Percentiles rank a stretch among this genome's conserved stretches.
phyloP scores from a whole-genome alignment of 2,888 invertebrate species.

The Eretmocerus hayati region DNA sequence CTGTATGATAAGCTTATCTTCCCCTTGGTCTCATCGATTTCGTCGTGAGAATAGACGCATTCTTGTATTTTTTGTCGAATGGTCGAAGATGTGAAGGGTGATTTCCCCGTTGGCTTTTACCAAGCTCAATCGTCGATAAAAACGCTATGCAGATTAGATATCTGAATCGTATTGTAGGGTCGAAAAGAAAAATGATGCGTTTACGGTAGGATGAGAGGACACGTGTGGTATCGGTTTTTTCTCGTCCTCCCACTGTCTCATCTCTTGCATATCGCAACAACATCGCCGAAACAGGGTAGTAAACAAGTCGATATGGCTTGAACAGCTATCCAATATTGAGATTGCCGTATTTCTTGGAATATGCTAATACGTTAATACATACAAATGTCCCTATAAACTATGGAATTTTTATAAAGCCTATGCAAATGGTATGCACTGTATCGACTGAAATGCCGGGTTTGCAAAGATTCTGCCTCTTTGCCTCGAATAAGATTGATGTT shows the following conservation, averaged over 20 bases:
- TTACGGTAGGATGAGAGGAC: slow-evolving; percentile 30
- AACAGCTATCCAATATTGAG: slow-evolving; percentile 45
- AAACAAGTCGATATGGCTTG: slow-evolving; percentile 41
- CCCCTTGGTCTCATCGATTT: too few species aligned
- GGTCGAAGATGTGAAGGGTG: too few species aligned
- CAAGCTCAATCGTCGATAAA: slow-evolving; percentile 23
- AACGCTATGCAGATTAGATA: slow-evolving; percentile 29
- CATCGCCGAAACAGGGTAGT: slow-evolving; percentile 31
- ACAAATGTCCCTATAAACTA: slow-evolving; percentile 47
- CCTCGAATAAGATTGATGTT: too few species aligned
- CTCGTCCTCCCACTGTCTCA: slow-evolving; percentile 14
- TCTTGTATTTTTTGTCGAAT: too few species aligned
- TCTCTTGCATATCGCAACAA: slow-evolving; percentile 23
- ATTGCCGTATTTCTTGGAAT: slow-evolving; percentile 46
- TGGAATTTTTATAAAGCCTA: slow-evolving; percentile 48
- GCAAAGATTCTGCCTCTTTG: background rate
- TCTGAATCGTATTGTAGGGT: slow-evolving; percentile 25
- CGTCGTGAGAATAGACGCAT: too few species aligned
- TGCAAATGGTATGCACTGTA: slow-evolving; percentile 43
- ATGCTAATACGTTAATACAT: slow-evolving; percentile 48
- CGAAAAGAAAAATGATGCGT: slow-evolving; percentile 30
- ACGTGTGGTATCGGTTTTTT: slow-evolving; percentile 25
- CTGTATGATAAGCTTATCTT: too few species aligned
- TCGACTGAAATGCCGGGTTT: slow-evolving; percentile 26
- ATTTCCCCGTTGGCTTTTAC: too few species aligned